Percentiles rank a stretch among this genome's conserved stretches.
These are phyloP conservation scores for Pollenia labialis DNA, from an alignment of 2,888 invertebrate genomes.

Conservation along the genomic window DNA sequence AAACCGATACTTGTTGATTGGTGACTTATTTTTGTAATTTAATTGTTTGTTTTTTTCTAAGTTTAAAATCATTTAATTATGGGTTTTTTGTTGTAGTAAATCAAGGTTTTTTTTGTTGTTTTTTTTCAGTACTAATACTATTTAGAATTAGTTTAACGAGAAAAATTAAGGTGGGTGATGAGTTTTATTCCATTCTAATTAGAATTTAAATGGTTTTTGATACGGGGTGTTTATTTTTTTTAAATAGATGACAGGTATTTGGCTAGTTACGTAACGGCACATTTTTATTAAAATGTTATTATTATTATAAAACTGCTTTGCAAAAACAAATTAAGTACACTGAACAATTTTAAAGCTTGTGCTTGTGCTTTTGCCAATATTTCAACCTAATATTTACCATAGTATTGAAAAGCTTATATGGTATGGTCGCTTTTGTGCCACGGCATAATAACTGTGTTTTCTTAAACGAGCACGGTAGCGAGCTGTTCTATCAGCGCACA, in stretches of 20 bases:
- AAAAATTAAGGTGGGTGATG: conserved; percentile 47
- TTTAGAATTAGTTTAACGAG: conserved; percentile 37
- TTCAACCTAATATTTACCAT: no score
- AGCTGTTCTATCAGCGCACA: no score
- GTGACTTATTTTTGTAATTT: conserved; percentile 38
- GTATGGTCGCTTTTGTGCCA: no score
- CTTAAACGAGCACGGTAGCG: no score
- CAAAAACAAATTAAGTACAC: no score
- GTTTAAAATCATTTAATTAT: conserved; percentile 4
- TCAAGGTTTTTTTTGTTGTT: conserved; percentile 39
- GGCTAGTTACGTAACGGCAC: background rate
- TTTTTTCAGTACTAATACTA: conserved; percentile 61
- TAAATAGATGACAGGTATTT: conserved; percentile 38
- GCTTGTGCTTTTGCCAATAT: no score
- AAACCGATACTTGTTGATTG: conserved; percentile 72
- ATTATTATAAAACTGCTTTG: no score
- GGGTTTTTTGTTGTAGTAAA: conserved; percentile 53
- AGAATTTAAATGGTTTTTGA: conserved; percentile 55
- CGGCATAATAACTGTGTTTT: no score
- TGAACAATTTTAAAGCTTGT: no score
- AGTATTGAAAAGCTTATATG: no score
- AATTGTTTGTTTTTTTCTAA: conserved; percentile 30
- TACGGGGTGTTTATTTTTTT: conserved; percentile 19
- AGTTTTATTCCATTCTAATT: conserved; percentile 37
- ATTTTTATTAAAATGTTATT: no score